Evolutionary conservation across 2,797 vertebrate genomes (phyloP).

Genomic region (Adrianichthys oophorus): DNA sequence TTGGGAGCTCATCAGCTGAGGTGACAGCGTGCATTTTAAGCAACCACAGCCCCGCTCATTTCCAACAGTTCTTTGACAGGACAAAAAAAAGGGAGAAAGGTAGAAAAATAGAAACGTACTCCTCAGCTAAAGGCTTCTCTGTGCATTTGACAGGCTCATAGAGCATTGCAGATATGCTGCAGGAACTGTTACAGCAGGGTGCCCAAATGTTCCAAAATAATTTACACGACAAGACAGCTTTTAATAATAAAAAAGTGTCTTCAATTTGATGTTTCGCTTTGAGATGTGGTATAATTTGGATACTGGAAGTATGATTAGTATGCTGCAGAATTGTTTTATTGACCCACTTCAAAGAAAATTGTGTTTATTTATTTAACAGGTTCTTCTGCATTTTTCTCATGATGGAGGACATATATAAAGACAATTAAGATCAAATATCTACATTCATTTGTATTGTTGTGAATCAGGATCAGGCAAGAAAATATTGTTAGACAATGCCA

Average conservation of each 20-base stretch:
- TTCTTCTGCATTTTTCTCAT: too few species aligned
- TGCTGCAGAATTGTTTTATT: too few species aligned
- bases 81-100: constrained; percentile 1
- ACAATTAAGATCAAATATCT: too few species aligned
- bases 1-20: constrained; percentile 22
- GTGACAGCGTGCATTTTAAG: constrained; percentile 2
- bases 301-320: too few species aligned
- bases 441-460: too few species aligned
- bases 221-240: constrained; percentile 1
- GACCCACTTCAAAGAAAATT: too few species aligned
- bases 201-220: background rate
- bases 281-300: too few species aligned
- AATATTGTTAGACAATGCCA: too few species aligned
- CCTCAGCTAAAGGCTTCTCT: background rate
- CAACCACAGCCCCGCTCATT: constrained; percentile 1
- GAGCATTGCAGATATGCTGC: background rate
- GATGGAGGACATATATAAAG: too few species aligned
- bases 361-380: too few species aligned
- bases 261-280: too few species aligned
- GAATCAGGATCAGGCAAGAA: too few species aligned
- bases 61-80: background rate
- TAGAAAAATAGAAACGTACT: constrained; percentile 3
- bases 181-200: background rate
- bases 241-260: background rate
- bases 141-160: background rate